Percentiles rank a stretch among this genome's conserved stretches.
Evolutionary conservation across 2,797 vertebrate genomes (phyloP).

Genomic region (Molossus alvarezi): DNA sequence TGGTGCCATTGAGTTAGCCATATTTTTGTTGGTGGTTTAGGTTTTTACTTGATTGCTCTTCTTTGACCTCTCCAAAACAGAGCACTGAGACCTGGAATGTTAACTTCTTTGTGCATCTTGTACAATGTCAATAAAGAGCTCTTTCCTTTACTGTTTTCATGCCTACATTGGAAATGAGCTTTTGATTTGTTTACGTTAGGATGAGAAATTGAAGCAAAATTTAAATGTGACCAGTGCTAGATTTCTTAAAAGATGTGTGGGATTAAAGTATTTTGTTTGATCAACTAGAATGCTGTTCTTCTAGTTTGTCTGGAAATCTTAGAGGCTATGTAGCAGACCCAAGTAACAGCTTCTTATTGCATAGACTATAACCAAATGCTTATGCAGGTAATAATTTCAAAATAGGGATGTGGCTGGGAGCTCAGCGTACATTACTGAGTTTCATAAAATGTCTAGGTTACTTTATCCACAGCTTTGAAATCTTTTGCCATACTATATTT

Average conservation of each 20-base stretch:
- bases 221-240: not conserved
- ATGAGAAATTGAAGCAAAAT: not conserved
- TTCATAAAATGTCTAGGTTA: constrained; percentile 8
- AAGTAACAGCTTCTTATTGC: not conserved
- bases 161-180: not conserved
- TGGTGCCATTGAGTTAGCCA: not conserved
- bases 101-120: not conserved
- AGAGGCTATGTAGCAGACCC: not conserved
- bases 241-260: not conserved
- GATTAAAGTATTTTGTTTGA: constrained; percentile 28
- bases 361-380: not conserved
- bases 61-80: not conserved
- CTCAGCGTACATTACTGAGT: not conserved
- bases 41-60: constrained; percentile 1
- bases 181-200: constrained; percentile 10
- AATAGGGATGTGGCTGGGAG: not conserved
- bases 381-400: not conserved
- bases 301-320: not conserved
- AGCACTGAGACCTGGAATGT: not conserved
- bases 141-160: constrained; percentile 29
- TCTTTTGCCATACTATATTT: not conserved
- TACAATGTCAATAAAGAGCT: not conserved
- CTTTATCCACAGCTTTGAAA: not conserved
- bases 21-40: not conserved
- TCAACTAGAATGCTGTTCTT: not conserved